Base-by-base conservation (phyloP, 2,888 invertebrate species). In the Troides oblongomaculatus region DNA sequence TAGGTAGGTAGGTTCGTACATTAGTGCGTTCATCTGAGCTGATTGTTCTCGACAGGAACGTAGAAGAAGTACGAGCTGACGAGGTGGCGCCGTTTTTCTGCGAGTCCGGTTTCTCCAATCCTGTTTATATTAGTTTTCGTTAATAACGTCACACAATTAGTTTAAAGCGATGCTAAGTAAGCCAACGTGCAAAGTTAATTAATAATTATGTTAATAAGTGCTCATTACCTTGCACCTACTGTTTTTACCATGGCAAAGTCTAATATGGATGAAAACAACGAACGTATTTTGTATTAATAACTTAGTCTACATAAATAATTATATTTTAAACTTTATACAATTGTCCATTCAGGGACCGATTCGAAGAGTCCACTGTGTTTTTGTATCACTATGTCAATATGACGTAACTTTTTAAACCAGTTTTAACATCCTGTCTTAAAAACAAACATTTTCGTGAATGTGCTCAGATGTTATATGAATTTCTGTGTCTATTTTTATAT, bases 21-120 rank as follows among this genome's bases (percentile, higher is more conserved):
- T 84, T 81, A 71, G 85, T 79, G 50, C 90, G 84, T 73, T 90
- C 90, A 64, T 92, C 91, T 21, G 82, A 79, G 80, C 92, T 92
- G 79, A 92, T 84, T 69, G 89, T 88, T 70, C 92, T 81, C 10
- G 92, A 92, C 66, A 92, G 84, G 81, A 90, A 86, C 23, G 92
- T 91, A 53, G 91, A 89, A 0, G 91, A 90, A 0, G 92, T 92
- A 56, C 91, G 83, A 23, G 79, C 88, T 6, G 90, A 84, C 1
- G 86, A 89, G 3, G 88, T 81, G 0, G 86, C 76, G 56, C 86
- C 88, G 71, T 88, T 89, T 80, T 90, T 90, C 84, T 85, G 87
- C 60, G 83, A 80, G 69, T 87, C 86, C 68, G 87, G 84, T 72
- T 90, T 90, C 86, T 86, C 89, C 85, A 92, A 69, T 74, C 92